Conservation (phyloP, 2,113 vertebrate species). For the Hepsetus odoe region DNA sequence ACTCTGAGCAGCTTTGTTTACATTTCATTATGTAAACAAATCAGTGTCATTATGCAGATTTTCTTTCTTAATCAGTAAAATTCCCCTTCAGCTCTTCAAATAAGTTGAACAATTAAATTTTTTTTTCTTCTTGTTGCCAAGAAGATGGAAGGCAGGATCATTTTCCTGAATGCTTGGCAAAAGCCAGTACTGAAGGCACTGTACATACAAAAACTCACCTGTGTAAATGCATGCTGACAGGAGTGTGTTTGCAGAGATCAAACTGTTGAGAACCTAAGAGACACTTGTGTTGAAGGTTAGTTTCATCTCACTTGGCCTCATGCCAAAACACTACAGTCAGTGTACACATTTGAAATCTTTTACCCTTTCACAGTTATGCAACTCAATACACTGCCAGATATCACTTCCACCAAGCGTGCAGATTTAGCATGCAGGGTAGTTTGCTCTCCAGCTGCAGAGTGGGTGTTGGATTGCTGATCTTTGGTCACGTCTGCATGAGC, state of each 20-base stretch:
- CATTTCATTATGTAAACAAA: no score
- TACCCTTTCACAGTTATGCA: background rate
- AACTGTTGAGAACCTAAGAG: background rate
- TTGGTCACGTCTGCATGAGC: slow-evolving; percentile 5
- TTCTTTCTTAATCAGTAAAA: no score
- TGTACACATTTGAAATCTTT: background rate
- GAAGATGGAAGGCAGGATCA: background rate
- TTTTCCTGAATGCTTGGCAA: background rate
- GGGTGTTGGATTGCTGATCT: slow-evolving; percentile 41
- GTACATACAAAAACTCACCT: background rate
- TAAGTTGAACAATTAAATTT: background rate
- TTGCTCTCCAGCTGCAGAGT: slow-evolving; percentile 31
- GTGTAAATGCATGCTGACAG: background rate
- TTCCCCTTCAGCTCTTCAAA: no score
- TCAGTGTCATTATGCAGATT: no score
- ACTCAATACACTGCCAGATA: background rate
- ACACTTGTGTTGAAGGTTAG: background rate
- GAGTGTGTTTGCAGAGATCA: background rate
- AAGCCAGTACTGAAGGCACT: no score
- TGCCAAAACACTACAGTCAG: background rate
- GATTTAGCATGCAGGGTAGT: background rate
- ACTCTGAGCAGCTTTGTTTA: no score
- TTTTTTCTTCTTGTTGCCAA: background rate
- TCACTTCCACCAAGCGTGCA: background rate
- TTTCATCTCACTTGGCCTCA: slow-evolving; percentile 8